Evolutionary conservation across 2,797 vertebrate species (phyloP).

Genomic region (Loriculus beryllinus): DNA sequence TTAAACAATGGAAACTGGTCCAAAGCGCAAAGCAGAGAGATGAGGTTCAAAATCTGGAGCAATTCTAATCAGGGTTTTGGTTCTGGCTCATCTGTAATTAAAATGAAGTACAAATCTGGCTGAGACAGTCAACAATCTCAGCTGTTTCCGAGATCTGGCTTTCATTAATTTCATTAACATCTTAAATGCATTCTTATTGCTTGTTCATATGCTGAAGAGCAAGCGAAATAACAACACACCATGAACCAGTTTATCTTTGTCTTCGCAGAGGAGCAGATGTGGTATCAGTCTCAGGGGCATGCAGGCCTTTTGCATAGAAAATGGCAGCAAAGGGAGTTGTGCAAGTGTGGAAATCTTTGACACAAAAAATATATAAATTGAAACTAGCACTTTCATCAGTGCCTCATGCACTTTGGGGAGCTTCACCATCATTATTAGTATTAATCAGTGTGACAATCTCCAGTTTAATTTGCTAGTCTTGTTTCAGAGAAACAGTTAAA

Average conservation of each 20-base stretch:
- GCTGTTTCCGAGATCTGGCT: constrained; percentile 51
- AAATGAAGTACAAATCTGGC: constrained; percentile 62
- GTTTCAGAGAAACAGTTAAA: background rate
- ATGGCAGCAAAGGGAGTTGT: background rate
- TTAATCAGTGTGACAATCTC: background rate
- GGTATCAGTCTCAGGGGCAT: constrained; percentile 2
- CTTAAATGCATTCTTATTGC: constrained; percentile 61
- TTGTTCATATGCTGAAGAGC: constrained; percentile 59
- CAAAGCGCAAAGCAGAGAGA: constrained; percentile 27
- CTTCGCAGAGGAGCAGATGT: constrained; percentile 26
- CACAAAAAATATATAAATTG: background rate
- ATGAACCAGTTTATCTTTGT: constrained; percentile 40
- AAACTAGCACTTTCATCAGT: background rate
- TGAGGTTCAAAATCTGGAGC: constrained; percentile 40
- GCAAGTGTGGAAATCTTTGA: constrained; percentile 20
- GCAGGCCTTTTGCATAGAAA: background rate
- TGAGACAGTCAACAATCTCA: constrained; percentile 68
- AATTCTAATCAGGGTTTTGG: constrained; percentile 51
- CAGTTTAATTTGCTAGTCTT: background rate
- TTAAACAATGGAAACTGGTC: constrained; percentile 16
- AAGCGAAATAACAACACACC: constrained; percentile 9
- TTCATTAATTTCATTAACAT: constrained; percentile 70
- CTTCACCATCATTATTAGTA: background rate
- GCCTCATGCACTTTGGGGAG: background rate
- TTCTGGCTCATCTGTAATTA: constrained; percentile 64